A percentile compares a stretch with the other conserved stretches of the same genome.
Conservation (phyloP, 2,888 invertebrate genomes). For the Diabrotica balteata region DNA sequence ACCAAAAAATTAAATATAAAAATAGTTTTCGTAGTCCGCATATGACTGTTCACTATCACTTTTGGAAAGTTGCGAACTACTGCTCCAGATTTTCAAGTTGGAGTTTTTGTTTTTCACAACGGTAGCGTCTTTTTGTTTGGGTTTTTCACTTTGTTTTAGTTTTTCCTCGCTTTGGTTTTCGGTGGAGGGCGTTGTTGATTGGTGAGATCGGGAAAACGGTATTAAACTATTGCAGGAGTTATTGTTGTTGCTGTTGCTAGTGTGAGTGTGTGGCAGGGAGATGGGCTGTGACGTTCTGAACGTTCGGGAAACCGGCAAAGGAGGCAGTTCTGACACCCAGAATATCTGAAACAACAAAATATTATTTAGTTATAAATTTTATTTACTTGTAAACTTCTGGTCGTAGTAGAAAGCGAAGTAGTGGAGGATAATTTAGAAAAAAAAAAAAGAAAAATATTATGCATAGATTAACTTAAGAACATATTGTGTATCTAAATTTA, state of each 20-base stretch:
- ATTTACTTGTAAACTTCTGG: too few relatives aligned
- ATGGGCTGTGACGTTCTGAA: constrained; percentile 50
- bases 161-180: constrained; percentile 18
- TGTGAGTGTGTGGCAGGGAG: constrained; percentile 29
- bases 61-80: constrained; percentile 45
- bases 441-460: too few relatives aligned
- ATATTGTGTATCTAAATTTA: too few relatives aligned
- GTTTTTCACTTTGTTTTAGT: constrained; percentile 23
- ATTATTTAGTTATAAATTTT: too few relatives aligned
- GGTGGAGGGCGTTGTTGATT: constrained; percentile 45
- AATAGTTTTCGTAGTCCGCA: constrained; percentile 72
- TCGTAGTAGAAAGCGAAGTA: too few relatives aligned
- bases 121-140: constrained; percentile 41
- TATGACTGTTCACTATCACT: constrained; percentile 58
- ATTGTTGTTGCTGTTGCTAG: constrained; percentile 34
- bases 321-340: constrained; percentile 65
- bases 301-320: constrained; percentile 58
- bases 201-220: constrained; percentile 57
- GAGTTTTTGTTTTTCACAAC: constrained; percentile 45
- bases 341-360: constrained; percentile 61
- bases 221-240: constrained; percentile 43
- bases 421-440: too few relatives aligned
- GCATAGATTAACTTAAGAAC: too few relatives aligned
- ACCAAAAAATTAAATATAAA: constrained; percentile 63
- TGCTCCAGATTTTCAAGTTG: constrained; percentile 51